Percentiles rank a stretch among this genome's conserved stretches.
phyloP scores from a whole-genome alignment of 2,888 invertebrate species.

The Pyrochroa serraticornis region DNA sequence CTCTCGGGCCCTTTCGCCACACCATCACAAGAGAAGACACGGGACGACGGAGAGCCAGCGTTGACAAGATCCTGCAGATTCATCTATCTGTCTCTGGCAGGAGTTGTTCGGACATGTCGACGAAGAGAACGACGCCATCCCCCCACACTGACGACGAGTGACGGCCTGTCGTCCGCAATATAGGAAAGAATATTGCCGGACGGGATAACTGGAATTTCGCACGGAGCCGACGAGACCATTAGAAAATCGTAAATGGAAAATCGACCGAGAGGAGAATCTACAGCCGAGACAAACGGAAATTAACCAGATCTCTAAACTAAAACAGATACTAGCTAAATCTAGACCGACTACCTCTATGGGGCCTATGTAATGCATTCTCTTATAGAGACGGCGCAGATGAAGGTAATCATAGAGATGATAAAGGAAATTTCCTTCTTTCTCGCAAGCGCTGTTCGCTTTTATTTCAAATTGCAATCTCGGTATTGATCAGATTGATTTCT shows the following conservation, averaged over 20 bases:
- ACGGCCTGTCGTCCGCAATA: conserved; percentile 23
- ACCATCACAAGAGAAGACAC: conserved; percentile 24
- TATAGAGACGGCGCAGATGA: no score
- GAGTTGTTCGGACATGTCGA: conserved; percentile 38
- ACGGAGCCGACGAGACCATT: neutral
- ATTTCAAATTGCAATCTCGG: no score
- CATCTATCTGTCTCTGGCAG: conserved; percentile 44
- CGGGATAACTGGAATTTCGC: neutral
- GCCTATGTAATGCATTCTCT: no score
- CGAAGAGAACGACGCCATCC: conserved; percentile 12
- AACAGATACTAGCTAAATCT: no score
- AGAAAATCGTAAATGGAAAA: conserved; percentile 4
- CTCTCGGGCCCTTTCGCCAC: conserved; percentile 31
- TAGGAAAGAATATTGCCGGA: conserved; percentile 2
- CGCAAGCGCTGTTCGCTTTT: no score
- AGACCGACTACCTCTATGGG: no score
- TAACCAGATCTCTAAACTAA: no score
- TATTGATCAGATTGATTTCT: no score
- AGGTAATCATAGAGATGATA: no score
- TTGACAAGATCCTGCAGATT: conserved; percentile 43
- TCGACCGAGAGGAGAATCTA: conserved; percentile 10
- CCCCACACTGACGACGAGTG: conserved; percentile 9
- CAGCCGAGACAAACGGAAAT: conserved; percentile 27
- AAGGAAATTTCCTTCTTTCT: no score
- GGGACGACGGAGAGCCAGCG: conserved; percentile 17